A percentile compares a stretch with the other conserved stretches of the same genome.
Evolutionary conservation across 2,888 invertebrate genomes (phyloP).

Genomic region (Drosophila picticornis): DNA sequence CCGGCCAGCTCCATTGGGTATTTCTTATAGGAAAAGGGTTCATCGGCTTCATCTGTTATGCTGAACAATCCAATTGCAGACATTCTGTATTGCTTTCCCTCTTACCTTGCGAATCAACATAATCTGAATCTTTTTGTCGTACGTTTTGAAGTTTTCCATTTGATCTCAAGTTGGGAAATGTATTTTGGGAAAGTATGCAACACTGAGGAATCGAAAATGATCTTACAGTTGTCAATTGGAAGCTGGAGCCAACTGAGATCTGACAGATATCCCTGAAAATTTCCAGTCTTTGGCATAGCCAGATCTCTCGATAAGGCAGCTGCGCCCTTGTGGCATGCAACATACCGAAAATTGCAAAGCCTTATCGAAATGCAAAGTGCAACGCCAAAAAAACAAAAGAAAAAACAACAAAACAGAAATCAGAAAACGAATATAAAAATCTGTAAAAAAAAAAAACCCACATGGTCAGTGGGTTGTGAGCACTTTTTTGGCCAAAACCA

Average conservation of each 20-base stretch:
- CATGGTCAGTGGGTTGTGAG: constrained; percentile 69
- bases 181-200: neutral
- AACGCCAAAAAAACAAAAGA: constrained; percentile 12
- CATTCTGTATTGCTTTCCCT: too few relatives aligned
- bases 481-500: constrained; percentile 74
- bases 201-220: neutral
- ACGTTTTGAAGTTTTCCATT: neutral
- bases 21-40: neutral
- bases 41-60: neutral
- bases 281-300: neutral
- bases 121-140: neutral
- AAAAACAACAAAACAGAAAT: constrained; percentile 26
- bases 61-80: neutral
- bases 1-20: neutral
- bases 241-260: neutral
- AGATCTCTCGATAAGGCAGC: constrained; percentile 28
- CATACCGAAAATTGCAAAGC: constrained; percentile 24
- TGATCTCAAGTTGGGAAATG: neutral
- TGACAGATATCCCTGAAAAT: neutral
- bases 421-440: constrained; percentile 19
- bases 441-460: constrained; percentile 34
- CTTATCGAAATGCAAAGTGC: constrained; percentile 53
- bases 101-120: too few relatives aligned
- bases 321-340: constrained; percentile 29
- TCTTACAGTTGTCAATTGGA: neutral